Base-by-base conservation (phyloP, 2,113 vertebrate genomes). In the Bombycilla garrulus region DNA sequence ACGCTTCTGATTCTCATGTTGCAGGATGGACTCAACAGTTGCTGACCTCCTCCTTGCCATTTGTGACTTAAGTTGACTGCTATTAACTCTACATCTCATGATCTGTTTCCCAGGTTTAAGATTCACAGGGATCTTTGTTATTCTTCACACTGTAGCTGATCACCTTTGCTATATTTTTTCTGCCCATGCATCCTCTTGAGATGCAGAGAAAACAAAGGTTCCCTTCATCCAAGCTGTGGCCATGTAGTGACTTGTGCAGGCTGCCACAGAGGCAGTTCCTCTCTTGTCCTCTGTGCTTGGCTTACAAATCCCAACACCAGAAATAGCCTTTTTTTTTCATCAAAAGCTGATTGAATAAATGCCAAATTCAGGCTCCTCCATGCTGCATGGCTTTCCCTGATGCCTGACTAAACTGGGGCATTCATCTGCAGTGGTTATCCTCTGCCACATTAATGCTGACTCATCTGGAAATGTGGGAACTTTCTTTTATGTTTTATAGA, bases 201-300 rank as follows among this genome's bases (percentile, higher is more conserved):
- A 31, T 31, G 20, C n/a, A 54, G 18, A 28, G 56, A 40, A 81
- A 57, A 44, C 12, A 28, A 48, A 51, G 1, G 1, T 15, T 19
- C 23, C 19, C 12, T 38, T 12, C 6, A 24, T 38, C 61, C 5
- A 2, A 36, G 44, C 64, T 1, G 0, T 71, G 26, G 4, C 38
- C 64, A 19, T 3, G 1, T 33, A 17, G 33, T 57, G 50, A 14
- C 15, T 89, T 1, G 0, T 2, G 4, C 42, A 47, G 3, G 1
- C 5, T 74, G 47, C 9, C 42, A 29, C 14, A 71, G 23, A 3
- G 4, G 11, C 40, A 66, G 45, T 12, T 71, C 25, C 22, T 48
- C 15, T 61, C 48, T 38, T 71, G 38, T 47, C 42, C 25, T 70
- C 35, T 58, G 25, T 16, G 56, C 56, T 74, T 67, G 64, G 16